Conservation (phyloP, 2,797 vertebrate genomes). For the Pachyuromys duprasi region DNA sequence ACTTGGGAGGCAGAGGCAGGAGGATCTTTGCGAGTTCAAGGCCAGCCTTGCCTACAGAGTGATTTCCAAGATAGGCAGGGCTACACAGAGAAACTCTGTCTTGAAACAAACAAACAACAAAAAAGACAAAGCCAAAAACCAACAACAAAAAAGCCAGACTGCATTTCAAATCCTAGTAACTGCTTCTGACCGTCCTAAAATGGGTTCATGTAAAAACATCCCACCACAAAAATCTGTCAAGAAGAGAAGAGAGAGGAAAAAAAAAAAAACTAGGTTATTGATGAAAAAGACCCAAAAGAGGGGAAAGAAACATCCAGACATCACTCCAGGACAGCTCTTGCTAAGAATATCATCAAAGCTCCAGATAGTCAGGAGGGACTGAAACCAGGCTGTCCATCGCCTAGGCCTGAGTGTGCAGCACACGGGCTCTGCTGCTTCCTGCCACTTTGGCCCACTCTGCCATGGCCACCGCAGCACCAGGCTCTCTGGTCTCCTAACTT, state of each 20-base stretch:
- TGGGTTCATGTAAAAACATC: not conserved
- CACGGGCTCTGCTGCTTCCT: fast-evolving
- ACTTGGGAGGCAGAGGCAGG: not conserved
- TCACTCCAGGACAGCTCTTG: fast-evolving
- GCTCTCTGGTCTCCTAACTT: not conserved
- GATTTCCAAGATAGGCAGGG: not conserved
- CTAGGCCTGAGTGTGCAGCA: not conserved
- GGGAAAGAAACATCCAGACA: not conserved
- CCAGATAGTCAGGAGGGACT: not conserved
- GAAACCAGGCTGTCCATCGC: not conserved
- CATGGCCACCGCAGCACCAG: not conserved
- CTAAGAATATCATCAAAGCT: conserved; percentile 47
- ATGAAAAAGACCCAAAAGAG: not conserved
- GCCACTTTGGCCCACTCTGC: not conserved
- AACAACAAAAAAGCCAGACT: not conserved
- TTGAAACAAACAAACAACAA: not conserved
- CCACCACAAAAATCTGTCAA: not conserved
- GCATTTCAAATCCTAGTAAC: not conserved
- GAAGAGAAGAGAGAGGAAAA: not conserved
- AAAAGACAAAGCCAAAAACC: too few relatives aligned
- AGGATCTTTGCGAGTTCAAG: not conserved
- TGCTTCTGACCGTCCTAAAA: not conserved
- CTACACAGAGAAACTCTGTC: not conserved
- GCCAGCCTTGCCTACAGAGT: not conserved
- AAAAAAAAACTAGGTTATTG: conserved; percentile 6